Base-by-base conservation (phyloP, 2,888 invertebrate species). In the Perizoma affinitatum region DNA sequence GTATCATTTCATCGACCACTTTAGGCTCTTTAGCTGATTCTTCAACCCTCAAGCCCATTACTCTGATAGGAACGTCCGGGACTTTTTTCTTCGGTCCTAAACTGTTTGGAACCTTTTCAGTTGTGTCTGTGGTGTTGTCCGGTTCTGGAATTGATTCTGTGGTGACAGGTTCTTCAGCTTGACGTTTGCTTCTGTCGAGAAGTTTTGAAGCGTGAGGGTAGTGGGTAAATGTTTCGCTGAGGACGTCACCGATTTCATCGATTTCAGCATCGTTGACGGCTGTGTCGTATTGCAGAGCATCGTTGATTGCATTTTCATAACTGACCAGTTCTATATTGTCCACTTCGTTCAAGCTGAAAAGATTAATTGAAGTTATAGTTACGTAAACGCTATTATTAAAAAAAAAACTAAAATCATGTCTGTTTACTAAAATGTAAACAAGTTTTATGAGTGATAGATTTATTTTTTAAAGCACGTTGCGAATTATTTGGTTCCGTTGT, bases 11-110 rank as follows among this genome's bases (percentile, higher is more conserved):
- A 7, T 90, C 90, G 0, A 92, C 78, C 0, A 88, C 72, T 8
- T 87, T 87, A 0, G 90, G 88, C 38, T 90, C 90, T 50, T 91
- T 91, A 0, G 69, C 83, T 0, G 87, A 76, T 43, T 88, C 87
- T 40, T 92, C 91, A 0, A 92, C 80, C 41, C 91, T 78, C 0
- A 91, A 63, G 3, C 90, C 91, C 71, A 86, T 67, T 0, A 90
- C 51, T 43, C 71, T 83, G 0, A 85, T 49, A 0, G 61, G 42
- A 0, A 56, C 65, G 0, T 0, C 4, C n/a, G 35, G 10, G 5
- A 5, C 40, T 22, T 22, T 40, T 4, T 40, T 22, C 8, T 49
- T 49, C 5, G 40, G n/a, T 10, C 71, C 73, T 36, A 70, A 45
- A 0, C 72, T 73, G 0, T 58, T 61, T 0, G 45, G n/a, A 4